Evolutionary conservation across 2,113 vertebrate species (phyloP).

Genomic region (Murina feae): DNA sequence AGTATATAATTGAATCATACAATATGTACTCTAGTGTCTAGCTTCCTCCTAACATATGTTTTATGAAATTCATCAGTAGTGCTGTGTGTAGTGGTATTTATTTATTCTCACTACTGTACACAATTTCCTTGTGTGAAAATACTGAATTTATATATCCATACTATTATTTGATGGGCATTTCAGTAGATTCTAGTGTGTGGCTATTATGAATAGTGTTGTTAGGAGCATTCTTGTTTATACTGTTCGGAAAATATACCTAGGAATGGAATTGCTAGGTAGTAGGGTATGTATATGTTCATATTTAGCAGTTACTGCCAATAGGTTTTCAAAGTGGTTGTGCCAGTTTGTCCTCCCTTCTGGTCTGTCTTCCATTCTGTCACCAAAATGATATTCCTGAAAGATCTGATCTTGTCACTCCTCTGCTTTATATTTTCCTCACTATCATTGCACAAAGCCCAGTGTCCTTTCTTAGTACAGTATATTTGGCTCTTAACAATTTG

Average conservation of each 20-base stretch:
- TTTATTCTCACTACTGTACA: neutral
- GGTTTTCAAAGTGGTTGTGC: neutral
- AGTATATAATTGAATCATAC: neutral
- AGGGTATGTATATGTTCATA: neutral
- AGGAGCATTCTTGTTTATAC: constrained; percentile 17
- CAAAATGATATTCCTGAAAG: neutral
- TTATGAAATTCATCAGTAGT: neutral
- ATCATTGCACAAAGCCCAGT: neutral
- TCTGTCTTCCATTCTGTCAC: neutral
- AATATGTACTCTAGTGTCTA: neutral
- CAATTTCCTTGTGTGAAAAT: constrained; percentile 6
- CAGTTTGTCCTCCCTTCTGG: neutral
- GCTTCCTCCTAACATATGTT: neutral
- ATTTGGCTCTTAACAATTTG: constrained; percentile 23
- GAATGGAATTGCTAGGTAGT: neutral
- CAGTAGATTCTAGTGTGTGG: neutral
- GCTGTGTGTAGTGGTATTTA: neutral
- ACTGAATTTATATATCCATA: neutral
- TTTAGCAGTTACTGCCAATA: neutral
- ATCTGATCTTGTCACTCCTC: neutral
- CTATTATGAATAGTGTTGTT: constrained; percentile 1
- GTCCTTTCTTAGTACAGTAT: constrained; percentile 14
- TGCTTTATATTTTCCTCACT: constrained; percentile 22
- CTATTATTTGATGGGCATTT: neutral
- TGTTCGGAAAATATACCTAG: constrained; percentile 1